Evolutionary conservation across 2,888 invertebrate species (phyloP), one percentile per base, ranked within the genome.

Genomic region (Diaperis boleti): DNA sequence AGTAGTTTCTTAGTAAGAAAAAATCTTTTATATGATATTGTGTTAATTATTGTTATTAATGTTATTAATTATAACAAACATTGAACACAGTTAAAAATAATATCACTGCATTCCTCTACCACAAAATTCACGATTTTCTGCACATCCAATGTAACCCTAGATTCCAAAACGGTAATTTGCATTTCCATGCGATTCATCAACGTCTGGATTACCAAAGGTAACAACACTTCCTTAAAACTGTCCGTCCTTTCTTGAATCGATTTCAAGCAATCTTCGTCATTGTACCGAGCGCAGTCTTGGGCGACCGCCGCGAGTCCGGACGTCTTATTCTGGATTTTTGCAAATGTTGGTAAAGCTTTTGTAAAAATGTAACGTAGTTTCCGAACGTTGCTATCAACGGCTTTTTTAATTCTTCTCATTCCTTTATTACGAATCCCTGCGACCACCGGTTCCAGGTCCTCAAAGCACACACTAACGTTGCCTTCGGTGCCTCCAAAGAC

Each of bases 151-250:
- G 22, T 13, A 11, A 50, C 7, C 6, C 37, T 10, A 1, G 31
- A 31, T 10, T 47, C 47, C 6, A 47, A 14, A 1, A 47, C 11
- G 1, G 13, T 47, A 0, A 31, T 37, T 18, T 50, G 22, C 50
- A 50, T 35, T 11, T 50, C 13, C 5, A 37, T 6, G 7, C 50
- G 50, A 50, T 50, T 20, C 18, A 50, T 13, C 18, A 50, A 13
- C 7, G 47, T 33, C n/a, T 15, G 18, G 20, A 42, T 42, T 10
- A 42, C n/a, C 10, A 17, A 39, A 13, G 39, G 39, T 13, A 15
- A 10, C n/a, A n/a, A n/a, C 17, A 42, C 18, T 6, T 18, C 20
- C 18, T 45, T 45, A 13, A 13, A 29, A 13, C 6, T 26, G 6
- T 39, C 39, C n/a, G 15, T n/a, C 5, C 8, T 3, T 39, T 39